Evolutionary conservation across 1,140 invertebrate genomes (phyloP).

Genomic region (Prorops nasuta): DNA sequence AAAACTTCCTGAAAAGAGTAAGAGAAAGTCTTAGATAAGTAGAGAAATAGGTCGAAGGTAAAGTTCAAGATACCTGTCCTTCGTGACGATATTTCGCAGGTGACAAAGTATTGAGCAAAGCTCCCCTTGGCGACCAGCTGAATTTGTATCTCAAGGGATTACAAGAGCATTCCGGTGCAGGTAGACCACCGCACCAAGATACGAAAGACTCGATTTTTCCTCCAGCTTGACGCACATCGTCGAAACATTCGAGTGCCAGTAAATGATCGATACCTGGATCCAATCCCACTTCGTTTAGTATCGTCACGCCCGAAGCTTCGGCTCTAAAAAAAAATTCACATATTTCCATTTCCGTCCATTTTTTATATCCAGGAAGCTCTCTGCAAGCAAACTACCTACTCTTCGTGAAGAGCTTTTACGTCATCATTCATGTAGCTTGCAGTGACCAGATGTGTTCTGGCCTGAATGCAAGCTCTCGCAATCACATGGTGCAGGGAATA

Average conservation of each 20-base stretch:
- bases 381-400: no score
- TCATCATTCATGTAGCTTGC: constrained; percentile 90
- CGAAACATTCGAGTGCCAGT: constrained; percentile 95
- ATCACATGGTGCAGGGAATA: constrained; percentile 83
- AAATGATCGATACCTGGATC: constrained; percentile 99
- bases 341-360: no score
- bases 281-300: constrained; percentile 92
- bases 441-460: constrained; percentile 91
- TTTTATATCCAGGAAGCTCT: no score
- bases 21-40: no score
- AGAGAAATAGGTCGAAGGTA: no score
- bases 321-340: constrained; percentile 62
- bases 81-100: constrained; percentile 85
- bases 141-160: constrained; percentile 97
- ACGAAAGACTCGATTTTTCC: constrained; percentile 90
- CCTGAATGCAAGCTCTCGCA: constrained; percentile 83
- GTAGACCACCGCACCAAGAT: constrained; percentile 95
- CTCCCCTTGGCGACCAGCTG: constrained; percentile 92
- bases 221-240: constrained; percentile 78
- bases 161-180: constrained; percentile 91
- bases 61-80: constrained; percentile 65
- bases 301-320: constrained; percentile 79
- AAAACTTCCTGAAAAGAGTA: constrained; percentile 74
- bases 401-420: constrained; percentile 76
- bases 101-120: constrained; percentile 84